Evolutionary conservation across 2,113 vertebrate genomes (phyloP).

Genomic region (Eudyptes chrysolophus): DNA sequence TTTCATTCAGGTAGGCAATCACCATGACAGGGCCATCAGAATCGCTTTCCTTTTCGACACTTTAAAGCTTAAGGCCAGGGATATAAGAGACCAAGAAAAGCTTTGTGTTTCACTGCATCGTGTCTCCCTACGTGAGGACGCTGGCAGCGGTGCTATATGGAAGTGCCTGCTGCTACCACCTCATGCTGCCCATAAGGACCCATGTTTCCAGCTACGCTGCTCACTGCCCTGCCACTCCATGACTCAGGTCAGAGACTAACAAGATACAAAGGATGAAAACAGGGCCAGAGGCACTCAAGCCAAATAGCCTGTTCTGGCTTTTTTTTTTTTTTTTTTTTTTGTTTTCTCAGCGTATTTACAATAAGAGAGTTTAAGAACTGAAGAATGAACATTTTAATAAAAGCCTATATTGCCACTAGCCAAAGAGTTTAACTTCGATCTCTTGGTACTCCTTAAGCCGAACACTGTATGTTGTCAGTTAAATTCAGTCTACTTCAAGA

Average conservation of each 20-base stretch:
- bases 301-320: not conserved
- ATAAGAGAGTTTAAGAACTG: not conserved
- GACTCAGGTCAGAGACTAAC: not conserved
- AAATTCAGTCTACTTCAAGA: not conserved
- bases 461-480: not conserved
- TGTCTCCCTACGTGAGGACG: fast-evolving
- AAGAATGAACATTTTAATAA: not conserved
- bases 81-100: not conserved
- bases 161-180: not conserved
- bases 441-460: not conserved
- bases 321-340: not conserved
- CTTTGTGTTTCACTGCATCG: not conserved
- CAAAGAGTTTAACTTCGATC: not conserved
- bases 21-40: not conserved
- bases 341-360: not conserved
- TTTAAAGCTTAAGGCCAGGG: not conserved
- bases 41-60: not conserved
- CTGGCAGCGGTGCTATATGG: fast-evolving
- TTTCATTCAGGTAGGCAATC: not conserved
- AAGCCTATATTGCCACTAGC: not conserved
- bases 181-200: not conserved
- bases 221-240: not conserved
- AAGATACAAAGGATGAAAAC: not conserved
- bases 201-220: fast-evolving
- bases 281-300: no score